phyloP scores from a whole-genome alignment of 2,888 invertebrate species.

The Epirrita christyi region DNA sequence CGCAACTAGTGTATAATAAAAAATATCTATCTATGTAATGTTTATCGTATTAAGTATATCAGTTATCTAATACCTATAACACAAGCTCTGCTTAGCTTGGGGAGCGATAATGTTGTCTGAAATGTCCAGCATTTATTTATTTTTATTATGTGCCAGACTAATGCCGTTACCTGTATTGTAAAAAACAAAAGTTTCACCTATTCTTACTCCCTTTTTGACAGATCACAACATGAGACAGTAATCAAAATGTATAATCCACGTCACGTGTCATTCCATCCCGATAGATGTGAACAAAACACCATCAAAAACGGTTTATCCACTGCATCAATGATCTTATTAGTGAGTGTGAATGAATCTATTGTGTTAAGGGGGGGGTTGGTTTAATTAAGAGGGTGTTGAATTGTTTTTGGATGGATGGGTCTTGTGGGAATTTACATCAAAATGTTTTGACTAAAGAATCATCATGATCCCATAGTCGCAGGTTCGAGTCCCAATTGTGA shows the following conservation, averaged over 20 bases:
- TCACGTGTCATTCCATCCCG: constrained; percentile 29
- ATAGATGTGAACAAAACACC: constrained; percentile 29
- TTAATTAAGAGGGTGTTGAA: neutral
- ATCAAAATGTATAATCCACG: constrained; percentile 1
- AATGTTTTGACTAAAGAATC: constrained; percentile 7
- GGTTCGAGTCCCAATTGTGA: no score
- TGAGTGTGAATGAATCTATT: constrained; percentile 16
- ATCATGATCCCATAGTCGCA: no score
- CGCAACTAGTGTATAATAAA: no score
- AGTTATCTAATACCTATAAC: no score
- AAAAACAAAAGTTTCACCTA: neutral
- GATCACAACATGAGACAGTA: constrained; percentile 5
- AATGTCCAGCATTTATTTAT: no score
- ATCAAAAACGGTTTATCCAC: constrained; percentile 37
- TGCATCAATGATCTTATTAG: constrained; percentile 25
- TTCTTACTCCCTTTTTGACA: constrained; percentile 1
- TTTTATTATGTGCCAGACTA: no score
- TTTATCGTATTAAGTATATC: no score
- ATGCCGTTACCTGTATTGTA: no score
- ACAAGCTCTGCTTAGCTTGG: no score
- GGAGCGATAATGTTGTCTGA: no score
- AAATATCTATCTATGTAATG: no score
- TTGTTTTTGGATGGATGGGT: constrained; percentile 6
- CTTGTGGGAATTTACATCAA: constrained; percentile 18
- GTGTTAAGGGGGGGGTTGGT: constrained; percentile 5